Evolutionary conservation across 2,113 vertebrate genomes (phyloP).

Genomic region (Leucosticte australis): DNA sequence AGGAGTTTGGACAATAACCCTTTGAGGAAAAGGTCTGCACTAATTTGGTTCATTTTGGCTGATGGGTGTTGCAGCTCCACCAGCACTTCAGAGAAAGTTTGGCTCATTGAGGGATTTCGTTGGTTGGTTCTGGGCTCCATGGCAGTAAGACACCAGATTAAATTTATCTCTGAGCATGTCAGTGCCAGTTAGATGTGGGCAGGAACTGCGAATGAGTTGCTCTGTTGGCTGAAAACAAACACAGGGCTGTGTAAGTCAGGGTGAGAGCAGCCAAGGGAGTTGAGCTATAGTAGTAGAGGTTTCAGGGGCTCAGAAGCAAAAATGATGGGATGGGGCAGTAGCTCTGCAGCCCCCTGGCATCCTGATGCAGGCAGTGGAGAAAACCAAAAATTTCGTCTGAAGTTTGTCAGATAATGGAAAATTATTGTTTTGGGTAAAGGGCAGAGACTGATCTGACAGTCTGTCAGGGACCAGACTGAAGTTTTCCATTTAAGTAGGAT

Average conservation of each 20-base stretch:
- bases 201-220: conserved; percentile 8
- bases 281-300: not conserved
- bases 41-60: not conserved
- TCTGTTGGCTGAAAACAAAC: not conserved
- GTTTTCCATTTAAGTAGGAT: not conserved
- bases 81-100: not conserved
- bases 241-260: not conserved
- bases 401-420: not conserved
- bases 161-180: not conserved
- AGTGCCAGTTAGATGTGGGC: not conserved
- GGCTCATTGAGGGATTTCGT: not conserved
- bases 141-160: not conserved
- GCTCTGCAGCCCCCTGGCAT: fast-evolving
- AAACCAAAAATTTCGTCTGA: not conserved
- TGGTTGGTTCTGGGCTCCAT: not conserved
- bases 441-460: not conserved
- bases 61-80: not conserved
- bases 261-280: not conserved
- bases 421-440: not conserved
- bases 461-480: not conserved
- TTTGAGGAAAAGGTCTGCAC: not conserved
- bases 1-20: not conserved
- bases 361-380: not conserved
- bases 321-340: not conserved
- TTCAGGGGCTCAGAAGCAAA: not conserved